Base-by-base conservation (phyloP, 2,113 vertebrate species). In the Anguilla rostrata region DNA sequence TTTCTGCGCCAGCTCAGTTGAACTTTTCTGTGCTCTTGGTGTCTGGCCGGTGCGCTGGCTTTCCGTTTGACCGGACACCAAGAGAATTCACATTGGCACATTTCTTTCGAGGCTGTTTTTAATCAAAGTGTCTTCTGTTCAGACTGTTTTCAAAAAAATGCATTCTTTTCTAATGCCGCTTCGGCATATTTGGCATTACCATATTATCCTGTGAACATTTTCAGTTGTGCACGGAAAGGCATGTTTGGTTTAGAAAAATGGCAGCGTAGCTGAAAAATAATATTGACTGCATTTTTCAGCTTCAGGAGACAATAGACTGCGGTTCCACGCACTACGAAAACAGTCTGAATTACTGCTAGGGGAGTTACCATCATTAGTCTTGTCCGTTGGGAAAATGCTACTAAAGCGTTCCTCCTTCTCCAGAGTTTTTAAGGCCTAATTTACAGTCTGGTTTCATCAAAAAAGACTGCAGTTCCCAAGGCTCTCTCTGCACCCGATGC, bases 31-130 rank as follows among this genome's bases (percentile, higher is more conserved):
- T 83, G 82, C 39, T 12, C 8, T 83, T 39, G 82, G 29, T 18
- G 57, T 83, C 39, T 83, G 82, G 82, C 82, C 63, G 49, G 53
- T 60, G 14, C 29, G 39, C 82, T 63, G 46, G n/a, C 34, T 83
- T 83, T 60, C 82, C 56, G 39, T 39, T 39, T 34, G 57, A 60
- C 5, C n/a, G 34, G 82, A 83, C n/a, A 57, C 26, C 29, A 57
- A 83, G 82, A 83, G 49, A 18, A 60, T 60, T 60, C 56, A 83
- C 29, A 29, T 57, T 5, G 29, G 39, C 78, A 41, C 79, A 81
- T 81, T 81, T 81, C 60, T 46, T 81, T 40, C 5, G 11, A 16
- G 12, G 4, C 41, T 34, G 71, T 81, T 81, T 81, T 81, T 43
- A 20, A 40, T 40, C 79, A 81, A 81, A 81, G 11, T 5, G 26